Conservation (phyloP, 2,797 vertebrate species). For the Chloroceryle inda region DNA sequence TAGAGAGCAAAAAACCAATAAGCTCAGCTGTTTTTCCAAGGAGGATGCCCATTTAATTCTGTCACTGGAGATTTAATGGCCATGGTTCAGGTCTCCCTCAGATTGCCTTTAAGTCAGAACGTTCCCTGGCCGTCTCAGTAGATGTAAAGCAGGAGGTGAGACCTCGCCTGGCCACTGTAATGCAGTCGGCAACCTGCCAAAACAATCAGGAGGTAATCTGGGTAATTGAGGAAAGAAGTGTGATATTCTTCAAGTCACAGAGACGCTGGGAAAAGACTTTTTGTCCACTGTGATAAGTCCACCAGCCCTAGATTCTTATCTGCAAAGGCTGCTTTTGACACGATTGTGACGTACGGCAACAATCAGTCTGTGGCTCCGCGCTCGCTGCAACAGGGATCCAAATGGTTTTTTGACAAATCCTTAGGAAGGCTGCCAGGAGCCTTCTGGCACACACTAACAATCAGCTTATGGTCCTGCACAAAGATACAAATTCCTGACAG, state of each 20-base stretch:
- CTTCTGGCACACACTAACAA: not conserved
- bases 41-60: not conserved
- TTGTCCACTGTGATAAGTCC: not conserved
- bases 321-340: not conserved
- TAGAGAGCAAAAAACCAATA: not conserved
- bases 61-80: not conserved
- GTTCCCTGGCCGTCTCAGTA: accelerated
- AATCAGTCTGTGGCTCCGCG: not conserved
- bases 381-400: not conserved
- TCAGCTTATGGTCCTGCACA: not conserved
- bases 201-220: constrained; percentile 18
- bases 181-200: constrained; percentile 1
- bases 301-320: not conserved
- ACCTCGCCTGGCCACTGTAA: not conserved
- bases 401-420: constrained; percentile 48
- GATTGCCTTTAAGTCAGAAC: not conserved
- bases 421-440: constrained; percentile 18
- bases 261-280: not conserved
- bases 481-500: not conserved
- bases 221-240: constrained; percentile 23
- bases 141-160: not conserved
- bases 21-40: not conserved
- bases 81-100: accelerated
- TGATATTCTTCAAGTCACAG: not conserved
- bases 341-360: not conserved